Conservation (phyloP, 2,113 vertebrate species). For the Protobothrops flavoviridis region DNA sequence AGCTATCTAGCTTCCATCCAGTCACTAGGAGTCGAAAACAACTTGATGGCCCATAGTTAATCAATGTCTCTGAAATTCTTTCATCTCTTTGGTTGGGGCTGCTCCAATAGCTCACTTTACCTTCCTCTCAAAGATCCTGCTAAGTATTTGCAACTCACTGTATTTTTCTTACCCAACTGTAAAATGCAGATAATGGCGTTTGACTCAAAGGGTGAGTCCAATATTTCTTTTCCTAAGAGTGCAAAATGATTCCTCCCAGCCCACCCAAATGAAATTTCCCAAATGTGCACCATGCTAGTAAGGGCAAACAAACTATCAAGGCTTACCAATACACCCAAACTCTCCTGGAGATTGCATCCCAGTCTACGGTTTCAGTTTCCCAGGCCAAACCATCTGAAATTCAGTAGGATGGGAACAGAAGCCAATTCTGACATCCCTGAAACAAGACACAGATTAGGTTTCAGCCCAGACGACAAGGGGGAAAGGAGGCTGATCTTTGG, state of each 20-base stretch:
- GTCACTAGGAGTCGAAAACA: neutral
- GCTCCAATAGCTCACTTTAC: neutral
- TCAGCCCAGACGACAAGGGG: neutral
- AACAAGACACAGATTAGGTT: neutral
- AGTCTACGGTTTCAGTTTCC: conserved; percentile 2
- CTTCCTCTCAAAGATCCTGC: too few species aligned
- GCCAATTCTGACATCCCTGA: conserved; percentile 13
- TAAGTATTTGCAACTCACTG: neutral
- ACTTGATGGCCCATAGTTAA: neutral
- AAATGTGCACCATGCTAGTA: neutral
- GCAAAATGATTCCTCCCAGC: too few species aligned
- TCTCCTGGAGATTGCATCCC: neutral
- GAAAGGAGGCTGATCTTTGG: neutral
- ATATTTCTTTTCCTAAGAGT: neutral
- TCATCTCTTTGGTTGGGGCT: neutral
- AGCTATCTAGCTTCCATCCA: neutral
- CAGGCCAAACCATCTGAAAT: neutral
- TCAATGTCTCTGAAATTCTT: neutral
- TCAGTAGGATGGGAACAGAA: neutral
- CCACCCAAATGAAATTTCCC: too few species aligned
- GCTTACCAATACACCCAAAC: neutral
- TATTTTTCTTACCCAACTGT: neutral
- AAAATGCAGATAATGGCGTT: neutral
- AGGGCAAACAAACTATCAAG: neutral
- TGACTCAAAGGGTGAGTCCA: neutral